Conservation (phyloP, 2,797 vertebrate genomes). For the Anguilla anguilla region DNA sequence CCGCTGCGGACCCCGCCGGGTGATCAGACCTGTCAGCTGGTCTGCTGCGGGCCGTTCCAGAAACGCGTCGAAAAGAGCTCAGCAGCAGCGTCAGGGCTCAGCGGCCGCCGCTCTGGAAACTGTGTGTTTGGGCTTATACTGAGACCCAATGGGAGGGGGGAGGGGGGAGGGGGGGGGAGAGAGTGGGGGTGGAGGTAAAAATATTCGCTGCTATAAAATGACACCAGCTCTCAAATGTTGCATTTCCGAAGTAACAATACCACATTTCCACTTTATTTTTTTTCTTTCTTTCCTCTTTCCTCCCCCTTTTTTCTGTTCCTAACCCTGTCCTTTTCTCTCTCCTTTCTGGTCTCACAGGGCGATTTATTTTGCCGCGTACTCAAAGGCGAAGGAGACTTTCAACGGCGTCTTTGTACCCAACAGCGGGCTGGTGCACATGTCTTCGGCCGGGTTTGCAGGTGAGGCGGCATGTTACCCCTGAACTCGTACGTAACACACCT, state of each 20-base stretch:
- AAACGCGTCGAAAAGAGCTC: slow-evolving; percentile 52
- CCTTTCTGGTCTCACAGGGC: slow-evolving; percentile 76
- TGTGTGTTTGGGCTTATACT: slow-evolving; percentile 43
- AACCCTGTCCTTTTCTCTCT: slow-evolving; percentile 30
- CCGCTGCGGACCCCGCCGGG: slow-evolving; percentile 54
- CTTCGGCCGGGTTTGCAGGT: slow-evolving; percentile 95
- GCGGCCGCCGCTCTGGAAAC: slow-evolving; percentile 54
- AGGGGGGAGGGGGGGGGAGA: neutral
- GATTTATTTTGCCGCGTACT: slow-evolving; percentile 96
- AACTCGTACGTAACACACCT: no score
- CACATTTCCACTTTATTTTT: neutral
- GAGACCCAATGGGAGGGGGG: slow-evolving; percentile 23
- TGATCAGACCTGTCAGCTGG: slow-evolving; percentile 66
- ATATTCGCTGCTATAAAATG: slow-evolving; percentile 35
- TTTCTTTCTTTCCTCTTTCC: no score
- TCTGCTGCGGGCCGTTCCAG: slow-evolving; percentile 59
- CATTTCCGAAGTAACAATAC: neutral
- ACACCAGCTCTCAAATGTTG: neutral
- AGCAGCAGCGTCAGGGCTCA: slow-evolving; percentile 42
- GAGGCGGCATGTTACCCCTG: slow-evolving; percentile 28
- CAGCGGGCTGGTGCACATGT: slow-evolving; percentile 88
- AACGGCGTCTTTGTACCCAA: slow-evolving; percentile 91
- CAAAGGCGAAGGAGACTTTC: slow-evolving; percentile 91
- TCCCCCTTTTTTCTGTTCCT: neutral
- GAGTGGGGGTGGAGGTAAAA: neutral